Percentiles rank a stretch among this genome's conserved stretches.
Conservation (phyloP, 2,113 vertebrate genomes). For the Emydura subglobosa region DNA sequence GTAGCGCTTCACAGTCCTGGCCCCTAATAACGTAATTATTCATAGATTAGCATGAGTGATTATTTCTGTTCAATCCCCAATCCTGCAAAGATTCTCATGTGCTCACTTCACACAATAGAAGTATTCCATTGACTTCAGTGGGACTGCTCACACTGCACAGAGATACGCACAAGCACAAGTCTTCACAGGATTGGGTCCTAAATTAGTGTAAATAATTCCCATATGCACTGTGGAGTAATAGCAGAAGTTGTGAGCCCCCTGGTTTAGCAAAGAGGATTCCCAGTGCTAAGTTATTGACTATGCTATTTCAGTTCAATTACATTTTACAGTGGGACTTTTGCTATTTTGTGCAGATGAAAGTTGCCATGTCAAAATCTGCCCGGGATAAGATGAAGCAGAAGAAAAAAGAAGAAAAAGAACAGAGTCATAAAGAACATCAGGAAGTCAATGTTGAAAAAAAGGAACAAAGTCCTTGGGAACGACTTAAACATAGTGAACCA, state of each 20-base stretch:
- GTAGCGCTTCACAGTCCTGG: no score
- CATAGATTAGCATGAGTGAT: not conserved
- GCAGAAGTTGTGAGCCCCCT: not conserved
- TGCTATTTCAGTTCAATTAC: not conserved
- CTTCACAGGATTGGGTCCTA: not conserved
- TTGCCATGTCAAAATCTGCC: slow-evolving; percentile 80
- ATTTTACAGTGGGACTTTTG: not conserved
- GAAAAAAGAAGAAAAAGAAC: slow-evolving; percentile 78
- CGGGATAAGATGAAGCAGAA: slow-evolving; percentile 83
- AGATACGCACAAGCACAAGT: not conserved
- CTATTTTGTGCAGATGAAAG: slow-evolving; percentile 77
- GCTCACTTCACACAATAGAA: not conserved
- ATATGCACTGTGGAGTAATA: not conserved
- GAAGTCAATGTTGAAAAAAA: slow-evolving; percentile 74
- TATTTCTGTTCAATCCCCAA: not conserved
- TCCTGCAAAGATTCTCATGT: not conserved
- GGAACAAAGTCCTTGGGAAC: slow-evolving; percentile 77
- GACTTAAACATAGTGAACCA: slow-evolving; percentile 72
- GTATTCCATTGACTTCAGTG: not conserved
- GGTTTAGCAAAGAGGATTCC: not conserved
- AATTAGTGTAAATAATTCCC: not conserved
- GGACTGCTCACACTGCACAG: not conserved
- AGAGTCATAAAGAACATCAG: slow-evolving; percentile 53
- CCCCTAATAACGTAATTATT: not conserved
- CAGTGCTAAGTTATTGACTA: not conserved